phyloP scores from a whole-genome alignment of 35 echinoderm and acorn worm genomes.

The Lytechinus variegatus region DNA sequence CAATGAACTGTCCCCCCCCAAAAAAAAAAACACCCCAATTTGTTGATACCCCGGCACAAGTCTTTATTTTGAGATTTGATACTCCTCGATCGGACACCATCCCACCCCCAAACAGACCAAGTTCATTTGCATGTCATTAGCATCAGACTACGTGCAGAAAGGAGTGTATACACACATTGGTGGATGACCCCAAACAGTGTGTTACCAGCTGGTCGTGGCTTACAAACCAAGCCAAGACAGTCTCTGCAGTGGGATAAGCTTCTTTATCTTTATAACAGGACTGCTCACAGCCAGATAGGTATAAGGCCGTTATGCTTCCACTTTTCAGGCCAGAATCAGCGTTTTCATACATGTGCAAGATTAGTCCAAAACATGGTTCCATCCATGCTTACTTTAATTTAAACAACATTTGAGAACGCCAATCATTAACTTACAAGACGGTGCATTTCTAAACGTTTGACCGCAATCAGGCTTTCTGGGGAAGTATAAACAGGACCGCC shows the following conservation, averaged over 20 bases:
- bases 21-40: background rate
- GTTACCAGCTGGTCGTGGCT: background rate
- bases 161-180: background rate
- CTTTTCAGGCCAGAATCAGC: too few relatives aligned
- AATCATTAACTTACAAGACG: too few relatives aligned
- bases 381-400: too few relatives aligned
- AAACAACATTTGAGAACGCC: too few relatives aligned
- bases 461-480: too few relatives aligned
- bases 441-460: too few relatives aligned
- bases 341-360: too few relatives aligned
- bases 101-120: background rate
- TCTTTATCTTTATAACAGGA: background rate
- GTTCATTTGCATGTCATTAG: slow-evolving; percentile 35
- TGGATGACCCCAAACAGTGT: slow-evolving; percentile 9
- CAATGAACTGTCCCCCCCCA: background rate
- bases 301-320: too few relatives aligned
- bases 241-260: background rate
- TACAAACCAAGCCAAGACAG: background rate
- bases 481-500: too few relatives aligned
- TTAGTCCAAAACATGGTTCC: too few relatives aligned
- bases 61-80: slow-evolving; percentile 42
- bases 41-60: background rate
- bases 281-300: background rate
- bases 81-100: slow-evolving; percentile 4
- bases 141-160: slow-evolving; percentile 34